Conservation (phyloP, 2,113 vertebrate genomes). For the Spea bombifrons region DNA sequence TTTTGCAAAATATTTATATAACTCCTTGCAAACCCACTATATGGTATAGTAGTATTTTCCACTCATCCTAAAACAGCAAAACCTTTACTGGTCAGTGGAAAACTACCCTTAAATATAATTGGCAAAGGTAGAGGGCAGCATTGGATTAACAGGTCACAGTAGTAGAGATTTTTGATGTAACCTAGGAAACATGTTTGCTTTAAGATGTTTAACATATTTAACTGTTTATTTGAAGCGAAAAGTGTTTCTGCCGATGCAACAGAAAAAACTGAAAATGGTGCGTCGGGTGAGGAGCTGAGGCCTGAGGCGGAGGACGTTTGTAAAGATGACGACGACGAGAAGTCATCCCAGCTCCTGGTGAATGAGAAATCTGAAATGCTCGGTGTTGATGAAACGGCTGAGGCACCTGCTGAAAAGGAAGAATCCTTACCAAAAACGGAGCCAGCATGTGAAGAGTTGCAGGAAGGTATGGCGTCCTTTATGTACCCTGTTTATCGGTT, state of each 20-base stretch:
- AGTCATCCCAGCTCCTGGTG: slow-evolving; percentile 65
- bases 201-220: too few relatives aligned
- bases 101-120: too few relatives aligned
- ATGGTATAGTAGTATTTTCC: too few relatives aligned
- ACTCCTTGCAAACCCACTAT: too few relatives aligned
- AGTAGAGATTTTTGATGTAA: too few relatives aligned
- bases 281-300: not conserved
- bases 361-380: slow-evolving; percentile 59
- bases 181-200: too few relatives aligned
- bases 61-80: too few relatives aligned
- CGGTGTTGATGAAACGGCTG: slow-evolving; percentile 37
- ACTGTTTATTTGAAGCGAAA: slow-evolving; percentile 2
- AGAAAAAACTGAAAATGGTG: slow-evolving; percentile 7
- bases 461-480: slow-evolving; percentile 59
- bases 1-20: too few relatives aligned
- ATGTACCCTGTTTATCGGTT: not conserved
- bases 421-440: slow-evolving; percentile 56
- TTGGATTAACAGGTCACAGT: too few relatives aligned
- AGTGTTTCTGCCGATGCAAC: not conserved
- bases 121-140: too few relatives aligned
- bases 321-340: slow-evolving; percentile 33
- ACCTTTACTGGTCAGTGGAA: too few relatives aligned
- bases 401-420: slow-evolving; percentile 52
- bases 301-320: not conserved
- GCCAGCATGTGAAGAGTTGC: slow-evolving; percentile 55